Base-by-base conservation (phyloP, 1,140 invertebrate species). In the Anastrepha obliqua region DNA sequence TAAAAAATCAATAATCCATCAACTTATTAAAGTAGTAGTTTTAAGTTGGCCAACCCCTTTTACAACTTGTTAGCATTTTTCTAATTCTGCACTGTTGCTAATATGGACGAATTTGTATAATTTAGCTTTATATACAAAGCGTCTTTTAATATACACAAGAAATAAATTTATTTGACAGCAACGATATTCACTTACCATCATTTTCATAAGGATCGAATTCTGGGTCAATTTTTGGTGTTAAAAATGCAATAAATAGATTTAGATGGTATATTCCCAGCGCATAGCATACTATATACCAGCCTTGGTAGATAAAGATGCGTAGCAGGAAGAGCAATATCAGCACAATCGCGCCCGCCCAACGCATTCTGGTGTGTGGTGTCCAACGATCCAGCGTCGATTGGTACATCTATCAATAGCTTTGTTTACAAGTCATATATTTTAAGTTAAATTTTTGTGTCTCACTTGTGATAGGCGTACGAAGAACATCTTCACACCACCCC, bases 241-340 rank as follows among this genome's bases (percentile, higher is more conserved):
- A 95, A 95, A 99, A 99, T 94, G 98, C 98, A 94, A 99, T 99
- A 94, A 99, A 99, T 93, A 99, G 95, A 95, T 99, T 99, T 92
- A 99, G 95, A 93, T 99, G 98, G 94, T 99, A 99, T 92, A 99
- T 99, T 90, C 98, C 99, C 92, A 99, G 94, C 29, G 98, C 99
- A 95, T 99, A 99, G 89, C 98, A 99, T 74, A 99, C 96, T 91
- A 99, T 99, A 94, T 99, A 99, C 98, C 99, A 99, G 89, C 99
- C 99, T 97, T 96, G 95, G 90, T 95, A 94, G 87, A 94, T 93
- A 89, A 95, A 94, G 91, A 96, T 95, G 91, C 95, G 94, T 88
- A 95, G 90, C 87, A 95, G 93, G 93, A 96, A 96, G 89, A 94
- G 89, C 59, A 94, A 89, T 91, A 96, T 90, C 39, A 96, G 91